phyloP scores from a whole-genome alignment of 2,888 invertebrate genomes.

The Sisyra nigra region DNA sequence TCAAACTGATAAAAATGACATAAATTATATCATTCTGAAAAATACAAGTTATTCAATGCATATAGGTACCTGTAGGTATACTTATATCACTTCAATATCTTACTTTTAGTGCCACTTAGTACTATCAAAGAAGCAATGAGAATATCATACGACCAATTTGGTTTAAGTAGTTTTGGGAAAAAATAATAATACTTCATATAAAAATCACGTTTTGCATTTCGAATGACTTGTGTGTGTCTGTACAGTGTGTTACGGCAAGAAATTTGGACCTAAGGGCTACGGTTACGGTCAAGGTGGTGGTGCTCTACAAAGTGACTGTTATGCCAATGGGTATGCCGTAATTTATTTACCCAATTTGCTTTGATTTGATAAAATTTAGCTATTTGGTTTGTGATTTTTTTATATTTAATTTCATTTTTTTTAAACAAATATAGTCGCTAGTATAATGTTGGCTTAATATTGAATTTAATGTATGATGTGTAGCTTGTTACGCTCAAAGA shows the following conservation, averaged over 20 bases:
- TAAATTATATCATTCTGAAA: too few relatives aligned
- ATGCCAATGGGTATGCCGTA: constrained; percentile 57
- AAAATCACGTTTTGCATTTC: constrained; percentile 1
- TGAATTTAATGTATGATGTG: constrained; percentile 11
- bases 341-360: background rate
- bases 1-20: too few relatives aligned
- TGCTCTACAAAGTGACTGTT: constrained; percentile 78
- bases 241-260: constrained; percentile 89
- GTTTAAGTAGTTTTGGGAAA: too few relatives aligned
- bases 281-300: constrained; percentile 95
- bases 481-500: constrained; percentile 91
- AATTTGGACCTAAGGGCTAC: constrained; percentile 94
- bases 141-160: too few relatives aligned
- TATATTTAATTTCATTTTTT: background rate
- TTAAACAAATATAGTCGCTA: background rate
- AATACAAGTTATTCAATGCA: too few relatives aligned
- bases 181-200: too few relatives aligned
- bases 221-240: constrained; percentile 11
- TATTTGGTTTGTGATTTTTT: background rate
- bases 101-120: too few relatives aligned
- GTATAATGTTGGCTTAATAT: background rate
- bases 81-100: too few relatives aligned
- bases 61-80: too few relatives aligned
- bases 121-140: too few relatives aligned
- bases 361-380: background rate